phyloP scores from a whole-genome alignment of 1,140 invertebrate species.

The Lithobius niger region DNA sequence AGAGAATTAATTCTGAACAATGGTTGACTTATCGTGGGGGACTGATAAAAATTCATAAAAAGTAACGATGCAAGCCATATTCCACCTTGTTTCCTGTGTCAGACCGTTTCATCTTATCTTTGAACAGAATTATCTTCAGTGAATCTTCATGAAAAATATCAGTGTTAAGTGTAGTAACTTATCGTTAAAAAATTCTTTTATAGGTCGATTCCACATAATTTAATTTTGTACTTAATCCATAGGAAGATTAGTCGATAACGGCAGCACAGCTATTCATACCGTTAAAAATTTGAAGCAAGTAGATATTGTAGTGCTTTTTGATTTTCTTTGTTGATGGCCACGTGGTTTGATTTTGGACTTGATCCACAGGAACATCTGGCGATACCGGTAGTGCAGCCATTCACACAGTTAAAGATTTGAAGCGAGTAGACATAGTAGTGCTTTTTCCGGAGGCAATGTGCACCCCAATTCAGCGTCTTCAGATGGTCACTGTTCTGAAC shows the following conservation, averaged over 20 bases:
- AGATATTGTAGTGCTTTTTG: conserved; percentile 36
- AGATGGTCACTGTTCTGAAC: conserved; percentile 35
- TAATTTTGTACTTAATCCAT: conserved; percentile 1
- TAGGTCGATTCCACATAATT: too few species aligned
- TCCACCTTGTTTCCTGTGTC: too few species aligned
- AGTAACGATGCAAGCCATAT: too few species aligned
- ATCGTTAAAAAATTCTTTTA: too few species aligned
- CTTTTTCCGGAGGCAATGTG: conserved; percentile 33
- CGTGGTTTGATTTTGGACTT: not conserved
- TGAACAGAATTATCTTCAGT: too few species aligned
- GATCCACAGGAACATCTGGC: conserved; percentile 34
- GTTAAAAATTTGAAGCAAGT: conserved; percentile 29
- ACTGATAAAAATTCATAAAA: too few species aligned
- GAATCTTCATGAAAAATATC: too few species aligned
- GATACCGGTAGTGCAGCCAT: conserved; percentile 40
- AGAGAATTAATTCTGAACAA: too few species aligned
- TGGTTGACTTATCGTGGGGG: too few species aligned
- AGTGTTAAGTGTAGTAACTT: too few species aligned
- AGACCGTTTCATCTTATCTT: too few species aligned
- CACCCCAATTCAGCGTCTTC: conserved; percentile 34
- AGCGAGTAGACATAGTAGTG: conserved; percentile 35
- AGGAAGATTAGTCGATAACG: conserved; percentile 40
- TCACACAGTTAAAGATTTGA: conserved; percentile 30
- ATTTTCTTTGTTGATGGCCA: too few species aligned
- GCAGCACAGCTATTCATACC: conserved; percentile 37